Evolutionary conservation across 2,113 vertebrate genomes (phyloP), one percentile per base, ranked within the genome.

Genomic region (Murina feae): DNA sequence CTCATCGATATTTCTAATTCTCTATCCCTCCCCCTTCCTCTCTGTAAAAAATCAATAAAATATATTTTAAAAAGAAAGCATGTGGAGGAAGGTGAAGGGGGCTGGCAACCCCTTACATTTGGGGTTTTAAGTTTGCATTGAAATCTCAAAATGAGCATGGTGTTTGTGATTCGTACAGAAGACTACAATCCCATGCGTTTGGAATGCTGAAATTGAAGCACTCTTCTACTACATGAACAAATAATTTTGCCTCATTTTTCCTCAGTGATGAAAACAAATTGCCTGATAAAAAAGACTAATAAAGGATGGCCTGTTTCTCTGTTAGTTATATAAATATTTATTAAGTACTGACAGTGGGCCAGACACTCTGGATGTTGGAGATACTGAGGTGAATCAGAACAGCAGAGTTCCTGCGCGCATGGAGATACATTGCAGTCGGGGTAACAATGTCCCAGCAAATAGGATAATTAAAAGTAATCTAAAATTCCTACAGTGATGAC

Each of bases 241-340:
- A 23, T 42, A 49, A 60, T 25, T 66, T 76, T 71, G 74, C 51
- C 79, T 76, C 93, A 53, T 81, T 92, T 75, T 86, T 92, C 28
- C 28, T 90, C 49, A 32, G 58, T 32, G n/a, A 93, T 75, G 28
- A 32, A 68, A 84, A 60, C 32, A 92, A 66, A 71, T 49, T 71
- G 25, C 58, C 66, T 68, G 6, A 60, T 76, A 42, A 89, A 83
- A 42, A 16, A 92, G 69, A 53, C 30, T 42, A 44, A 9, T 35
- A 28, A 51, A 37, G 35, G 23, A 47, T 13, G 39, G 35, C 12
- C 49, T 28, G 55, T 42, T 90, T 84, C 39, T 93, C 30, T 68
- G 14, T 74, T 53, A 88, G 30, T 66, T 89, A 72, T 13, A 20
- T 28, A 12, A 14, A 28, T 44, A 90, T 32, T 92, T 76, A n/a